Evolutionary conservation across 2,113 vertebrate species (phyloP).

Genomic region (Gnathonemus echidnorhynchus): DNA sequence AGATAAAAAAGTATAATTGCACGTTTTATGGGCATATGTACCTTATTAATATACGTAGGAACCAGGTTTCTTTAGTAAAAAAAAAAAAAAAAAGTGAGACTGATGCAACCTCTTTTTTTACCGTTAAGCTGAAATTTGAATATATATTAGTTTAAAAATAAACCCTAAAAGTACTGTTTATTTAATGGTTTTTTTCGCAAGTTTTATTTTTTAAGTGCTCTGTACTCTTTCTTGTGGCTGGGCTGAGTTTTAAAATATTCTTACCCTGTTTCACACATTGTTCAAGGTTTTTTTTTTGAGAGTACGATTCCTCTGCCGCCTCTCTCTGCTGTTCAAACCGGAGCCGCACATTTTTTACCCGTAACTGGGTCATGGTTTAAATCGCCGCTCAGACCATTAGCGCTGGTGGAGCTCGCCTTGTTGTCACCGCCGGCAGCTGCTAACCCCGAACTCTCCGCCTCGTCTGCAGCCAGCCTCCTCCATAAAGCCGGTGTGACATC

Average conservation of each 20-base stretch:
- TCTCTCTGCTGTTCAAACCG: neutral
- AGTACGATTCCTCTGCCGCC: neutral
- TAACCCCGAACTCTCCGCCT: neutral
- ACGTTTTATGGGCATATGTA: neutral
- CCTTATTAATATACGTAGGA: neutral
- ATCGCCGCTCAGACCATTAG: neutral
- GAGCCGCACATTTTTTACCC: neutral
- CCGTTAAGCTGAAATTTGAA: neutral
- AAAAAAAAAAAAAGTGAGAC: neutral
- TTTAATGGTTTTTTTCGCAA: neutral
- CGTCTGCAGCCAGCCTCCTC: neutral
- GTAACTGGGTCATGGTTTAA: neutral
- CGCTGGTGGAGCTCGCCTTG: neutral
- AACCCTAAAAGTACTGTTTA: neutral
- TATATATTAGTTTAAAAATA: neutral
- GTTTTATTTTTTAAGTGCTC: neutral
- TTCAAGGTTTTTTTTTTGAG: neutral
- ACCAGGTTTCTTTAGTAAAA: neutral
- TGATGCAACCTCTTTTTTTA: neutral
- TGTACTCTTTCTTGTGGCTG: neutral
- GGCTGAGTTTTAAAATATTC: neutral
- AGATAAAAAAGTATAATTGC: conserved; percentile 7
- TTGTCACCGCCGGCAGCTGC: neutral
- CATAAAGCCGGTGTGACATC: neutral
- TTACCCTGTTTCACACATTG: neutral